Conservation (phyloP, 2,797 vertebrate genomes). For the Sebastes variabilis region DNA sequence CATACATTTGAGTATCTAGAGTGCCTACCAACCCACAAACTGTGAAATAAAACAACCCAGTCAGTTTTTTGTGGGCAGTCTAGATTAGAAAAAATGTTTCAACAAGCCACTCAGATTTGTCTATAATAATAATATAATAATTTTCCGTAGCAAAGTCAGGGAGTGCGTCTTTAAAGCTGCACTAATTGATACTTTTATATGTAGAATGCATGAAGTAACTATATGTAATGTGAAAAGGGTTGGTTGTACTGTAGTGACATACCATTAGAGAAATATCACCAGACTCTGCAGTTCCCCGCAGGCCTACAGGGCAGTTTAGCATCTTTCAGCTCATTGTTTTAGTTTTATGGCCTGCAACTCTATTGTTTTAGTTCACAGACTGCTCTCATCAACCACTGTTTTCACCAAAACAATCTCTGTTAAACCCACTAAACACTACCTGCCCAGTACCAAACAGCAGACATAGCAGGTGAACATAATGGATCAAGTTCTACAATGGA, state of each 20-base stretch:
- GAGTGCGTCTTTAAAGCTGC: not conserved
- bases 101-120: not conserved
- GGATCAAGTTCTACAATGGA: not conserved
- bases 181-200: not conserved
- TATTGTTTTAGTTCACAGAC: not conserved
- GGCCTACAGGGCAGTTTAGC: not conserved
- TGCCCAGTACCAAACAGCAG: not conserved
- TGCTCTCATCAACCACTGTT: too few species aligned
- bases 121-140: not conserved
- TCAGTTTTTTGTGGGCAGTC: not conserved
- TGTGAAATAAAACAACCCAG: not conserved
- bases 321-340: conserved; percentile 23
- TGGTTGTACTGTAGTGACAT: not conserved
- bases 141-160: not conserved
- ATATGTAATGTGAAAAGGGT: not conserved
- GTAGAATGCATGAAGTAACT: not conserved
- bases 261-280: not conserved
- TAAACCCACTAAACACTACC: not conserved
- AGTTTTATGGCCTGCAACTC: not conserved
- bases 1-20: not conserved
- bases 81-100: not conserved
- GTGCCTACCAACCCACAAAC: not conserved
- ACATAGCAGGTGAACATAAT: not conserved
- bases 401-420: not conserved
- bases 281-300: not conserved